Base-by-base conservation (phyloP, 2,888 invertebrate species). In the Philaethria dido region DNA sequence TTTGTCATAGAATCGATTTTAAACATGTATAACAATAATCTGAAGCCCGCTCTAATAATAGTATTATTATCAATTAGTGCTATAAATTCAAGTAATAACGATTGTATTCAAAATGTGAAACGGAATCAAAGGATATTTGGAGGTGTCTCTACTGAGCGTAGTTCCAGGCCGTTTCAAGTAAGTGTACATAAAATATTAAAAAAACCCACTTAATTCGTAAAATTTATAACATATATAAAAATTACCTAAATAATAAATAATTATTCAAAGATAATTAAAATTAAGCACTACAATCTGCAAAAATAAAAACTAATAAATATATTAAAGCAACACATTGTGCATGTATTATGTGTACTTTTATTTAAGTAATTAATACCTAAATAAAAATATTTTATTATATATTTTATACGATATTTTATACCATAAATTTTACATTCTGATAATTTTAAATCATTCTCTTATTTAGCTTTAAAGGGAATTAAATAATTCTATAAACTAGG, bases 81-180 rank as follows among this genome's bases (percentile, higher is more conserved):
- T 14, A 25, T 45, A 6, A 59, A 52, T 22, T 59, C 69, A 1
- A 60, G 39, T 44, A 55, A 25, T 25, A 52, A 16, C 8, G n/a
- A 61, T 29, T 66, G 69, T 65, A 39, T 44, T 70, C 48, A 52
- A 13, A 74, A 70, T 18, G 63, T 29, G 4, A 74, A 75, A 48
- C 69, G 78, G 5, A 74, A 75, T 50, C 70, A 79, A 0, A 83
- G 89, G 67, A 85, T 92, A 61, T 73, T 73, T 0, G 86, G 82
- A 0, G 92, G 89, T 0, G 82, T 76, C 0, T 80, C 77, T 3
- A 78, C 80, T 13, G 84, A 86, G 66, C 78, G 79, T 13, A 81
- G 87, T 62, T 80, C 84, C 0, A 82, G 92, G 62, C 91, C 92
- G 1, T 92, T 86, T 75, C 91, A 92, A 83, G 92, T 90, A 73